Evolutionary conservation across 2,113 vertebrate species (phyloP).

Genomic region (Nothobranchius furzeri): DNA sequence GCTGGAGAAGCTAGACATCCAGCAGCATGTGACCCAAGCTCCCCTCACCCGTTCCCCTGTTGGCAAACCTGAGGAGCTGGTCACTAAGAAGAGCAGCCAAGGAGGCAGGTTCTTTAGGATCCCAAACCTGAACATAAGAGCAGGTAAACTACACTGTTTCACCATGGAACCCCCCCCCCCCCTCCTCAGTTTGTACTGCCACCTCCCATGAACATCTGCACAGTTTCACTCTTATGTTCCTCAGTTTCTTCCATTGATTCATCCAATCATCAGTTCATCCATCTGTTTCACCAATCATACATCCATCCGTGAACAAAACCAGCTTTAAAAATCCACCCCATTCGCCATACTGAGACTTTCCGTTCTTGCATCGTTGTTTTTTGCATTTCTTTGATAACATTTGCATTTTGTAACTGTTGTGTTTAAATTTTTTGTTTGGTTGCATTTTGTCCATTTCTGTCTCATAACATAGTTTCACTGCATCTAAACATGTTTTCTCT

Average conservation of each 20-base stretch:
- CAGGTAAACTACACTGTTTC: conserved; percentile 73
- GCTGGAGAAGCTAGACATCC: conserved; percentile 65
- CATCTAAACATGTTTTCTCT: background rate
- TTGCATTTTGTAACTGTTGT: conserved; percentile 39
- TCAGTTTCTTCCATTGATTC: conserved; percentile 12
- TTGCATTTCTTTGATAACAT: conserved; percentile 52
- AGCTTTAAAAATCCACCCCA: background rate
- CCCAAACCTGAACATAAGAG: conserved; percentile 65
- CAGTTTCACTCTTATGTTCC: conserved; percentile 33
- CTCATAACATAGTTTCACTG: conserved; percentile 21
- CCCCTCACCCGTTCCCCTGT: conserved; percentile 41
- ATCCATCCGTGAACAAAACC: conserved; percentile 15
- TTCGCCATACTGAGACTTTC: conserved; percentile 5
- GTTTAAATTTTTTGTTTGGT: conserved; percentile 17
- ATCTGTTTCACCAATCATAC: conserved; percentile 8
- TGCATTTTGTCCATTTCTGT: conserved; percentile 49
- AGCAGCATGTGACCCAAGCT: conserved; percentile 44
- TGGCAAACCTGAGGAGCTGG: conserved; percentile 46
- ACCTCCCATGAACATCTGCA: conserved; percentile 44
- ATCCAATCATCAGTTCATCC: conserved; percentile 18
- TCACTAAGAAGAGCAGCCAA: conserved; percentile 44
- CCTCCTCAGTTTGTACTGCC: conserved; percentile 42
- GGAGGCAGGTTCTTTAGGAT: conserved; percentile 59
- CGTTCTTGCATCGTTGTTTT: conserved; percentile 31
- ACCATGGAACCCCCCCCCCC: conserved; percentile 52